Percentiles rank a stretch among this genome's conserved stretches.
Conservation (phyloP, 2,888 invertebrate genomes). For the Venustoraphidia nigricollis region DNA sequence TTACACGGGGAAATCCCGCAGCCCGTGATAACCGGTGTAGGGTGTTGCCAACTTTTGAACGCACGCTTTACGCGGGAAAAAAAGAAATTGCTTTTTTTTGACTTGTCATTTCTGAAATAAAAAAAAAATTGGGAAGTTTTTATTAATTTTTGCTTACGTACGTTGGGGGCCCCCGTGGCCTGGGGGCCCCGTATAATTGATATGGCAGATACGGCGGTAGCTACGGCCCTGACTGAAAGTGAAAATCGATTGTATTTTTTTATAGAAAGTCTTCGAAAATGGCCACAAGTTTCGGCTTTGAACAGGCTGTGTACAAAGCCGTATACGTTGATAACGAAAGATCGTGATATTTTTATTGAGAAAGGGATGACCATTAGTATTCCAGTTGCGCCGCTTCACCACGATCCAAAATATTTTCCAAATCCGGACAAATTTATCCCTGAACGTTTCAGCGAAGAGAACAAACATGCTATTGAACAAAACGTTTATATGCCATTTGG, state of each 20-base stretch:
- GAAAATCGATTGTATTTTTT: constrained; percentile 4
- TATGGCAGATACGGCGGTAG: no score
- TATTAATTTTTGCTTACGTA: no score
- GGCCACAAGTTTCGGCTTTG: constrained; percentile 29
- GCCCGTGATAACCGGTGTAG: no score
- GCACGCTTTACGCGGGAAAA: no score
- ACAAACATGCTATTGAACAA: constrained; percentile 28
- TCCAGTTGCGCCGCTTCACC: constrained; percentile 26
- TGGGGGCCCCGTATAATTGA: no score
- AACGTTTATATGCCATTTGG: constrained; percentile 35
- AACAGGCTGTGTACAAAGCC: constrained; percentile 34
- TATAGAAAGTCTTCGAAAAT: constrained; percentile 33
- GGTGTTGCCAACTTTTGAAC: no score
- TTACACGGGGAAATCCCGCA: no score
- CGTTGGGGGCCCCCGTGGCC: no score
- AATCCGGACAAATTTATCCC: constrained; percentile 33
- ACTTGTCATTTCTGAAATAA: no score
- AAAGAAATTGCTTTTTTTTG: no score
- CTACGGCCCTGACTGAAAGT: no score
- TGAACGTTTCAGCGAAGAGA: constrained; percentile 33
- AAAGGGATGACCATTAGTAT: constrained; percentile 22
- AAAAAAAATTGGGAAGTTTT: no score
- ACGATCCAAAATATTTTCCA: constrained; percentile 29
- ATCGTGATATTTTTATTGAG: constrained; percentile 10
- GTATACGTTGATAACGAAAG: constrained; percentile 26